phyloP scores from a whole-genome alignment of 2,888 invertebrate species.

The Ligdia adustata region DNA sequence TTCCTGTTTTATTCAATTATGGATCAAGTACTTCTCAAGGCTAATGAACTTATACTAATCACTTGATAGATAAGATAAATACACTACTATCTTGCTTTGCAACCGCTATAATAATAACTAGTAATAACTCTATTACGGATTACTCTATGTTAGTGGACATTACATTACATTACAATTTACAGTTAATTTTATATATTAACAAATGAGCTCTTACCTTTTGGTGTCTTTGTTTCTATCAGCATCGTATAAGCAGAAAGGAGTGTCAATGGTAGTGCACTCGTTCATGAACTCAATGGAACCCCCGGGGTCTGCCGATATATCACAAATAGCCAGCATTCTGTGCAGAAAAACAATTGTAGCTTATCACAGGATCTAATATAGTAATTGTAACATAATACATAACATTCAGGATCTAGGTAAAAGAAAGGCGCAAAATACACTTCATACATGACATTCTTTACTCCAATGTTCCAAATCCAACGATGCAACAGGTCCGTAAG shows the following conservation, averaged over 20 bases:
- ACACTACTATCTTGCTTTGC: no score
- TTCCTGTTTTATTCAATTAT: conserved; percentile 4
- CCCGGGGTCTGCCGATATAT: conserved; percentile 99
- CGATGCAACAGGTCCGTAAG: neutral
- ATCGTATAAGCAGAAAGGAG: conserved; percentile 99
- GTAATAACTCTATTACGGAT: no score
- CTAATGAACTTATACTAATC: neutral
- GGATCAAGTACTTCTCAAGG: neutral
- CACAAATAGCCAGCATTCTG: conserved; percentile 97
- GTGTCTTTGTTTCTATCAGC: conserved; percentile 99
- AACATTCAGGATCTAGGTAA: no score
- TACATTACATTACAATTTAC: no score
- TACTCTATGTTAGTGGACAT: no score
- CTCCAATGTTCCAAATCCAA: conserved; percentile 4
- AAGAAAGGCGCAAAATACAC: no score
- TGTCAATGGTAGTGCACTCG: conserved; percentile 99
- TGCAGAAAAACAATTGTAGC: conserved; percentile 12
- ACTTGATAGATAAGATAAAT: neutral
- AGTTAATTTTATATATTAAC: no score
- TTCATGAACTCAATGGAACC: conserved; percentile 99
- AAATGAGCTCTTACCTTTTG: conserved; percentile 90
- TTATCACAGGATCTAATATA: neutral
- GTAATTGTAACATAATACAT: no score
- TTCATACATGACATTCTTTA: no score
- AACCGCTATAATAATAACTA: no score